Evolutionary conservation across 2,797 vertebrate species (phyloP).

Genomic region (Eurystomus glaucurus): DNA sequence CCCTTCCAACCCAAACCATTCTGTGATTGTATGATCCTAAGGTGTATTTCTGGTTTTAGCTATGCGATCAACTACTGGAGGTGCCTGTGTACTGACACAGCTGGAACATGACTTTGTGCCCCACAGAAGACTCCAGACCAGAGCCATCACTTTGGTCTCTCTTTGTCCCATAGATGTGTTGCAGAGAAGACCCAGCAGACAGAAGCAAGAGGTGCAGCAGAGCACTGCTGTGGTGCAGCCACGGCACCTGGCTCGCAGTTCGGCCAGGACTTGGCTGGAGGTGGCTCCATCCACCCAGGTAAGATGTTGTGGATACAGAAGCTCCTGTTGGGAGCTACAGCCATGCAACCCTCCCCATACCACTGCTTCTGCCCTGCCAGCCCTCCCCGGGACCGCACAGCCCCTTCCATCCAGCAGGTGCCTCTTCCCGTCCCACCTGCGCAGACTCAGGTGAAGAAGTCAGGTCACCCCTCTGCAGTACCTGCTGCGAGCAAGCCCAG

Average conservation of each 20-base stretch:
- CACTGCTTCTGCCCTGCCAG: neutral
- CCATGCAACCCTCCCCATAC: neutral
- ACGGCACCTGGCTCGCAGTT: fast-evolving
- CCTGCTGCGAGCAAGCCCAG: neutral
- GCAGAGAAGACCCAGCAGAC: neutral
- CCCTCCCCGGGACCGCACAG: fast-evolving
- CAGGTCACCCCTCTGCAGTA: neutral
- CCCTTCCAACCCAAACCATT: neutral
- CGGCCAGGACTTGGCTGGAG: fast-evolving
- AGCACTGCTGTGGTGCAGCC: neutral
- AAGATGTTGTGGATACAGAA: fast-evolving
- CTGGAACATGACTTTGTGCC: neutral
- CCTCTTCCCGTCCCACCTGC: neutral
- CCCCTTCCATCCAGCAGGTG: slow-evolving; percentile 2
- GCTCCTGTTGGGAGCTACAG: neutral
- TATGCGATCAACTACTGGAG: neutral
- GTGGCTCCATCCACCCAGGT: neutral
- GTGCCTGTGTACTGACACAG: neutral
- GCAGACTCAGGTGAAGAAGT: neutral
- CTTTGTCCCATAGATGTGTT: neutral
- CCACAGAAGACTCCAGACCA: neutral
- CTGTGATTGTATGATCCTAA: neutral
- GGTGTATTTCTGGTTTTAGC: neutral
- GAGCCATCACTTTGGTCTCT: neutral
- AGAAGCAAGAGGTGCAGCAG: neutral